These are phyloP conservation scores for Glossophaga mutica DNA, from an alignment of 2,797 vertebrate species.

Conservation along the genomic window DNA sequence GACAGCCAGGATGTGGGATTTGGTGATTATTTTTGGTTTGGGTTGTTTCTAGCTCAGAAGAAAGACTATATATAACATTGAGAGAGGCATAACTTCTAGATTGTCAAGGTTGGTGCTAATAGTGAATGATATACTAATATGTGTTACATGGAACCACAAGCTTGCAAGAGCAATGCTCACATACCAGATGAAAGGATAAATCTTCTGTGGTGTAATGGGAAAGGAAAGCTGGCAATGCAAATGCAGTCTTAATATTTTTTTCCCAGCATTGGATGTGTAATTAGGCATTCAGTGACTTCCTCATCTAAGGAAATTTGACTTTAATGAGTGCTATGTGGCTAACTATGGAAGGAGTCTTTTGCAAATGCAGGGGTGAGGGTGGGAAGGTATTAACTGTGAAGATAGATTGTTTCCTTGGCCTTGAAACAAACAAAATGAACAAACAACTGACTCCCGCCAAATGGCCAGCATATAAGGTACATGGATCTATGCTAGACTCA, in stretches of 20 bases:
- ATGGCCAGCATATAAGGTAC: neutral
- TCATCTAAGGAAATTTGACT: conserved; percentile 64
- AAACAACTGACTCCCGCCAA: neutral
- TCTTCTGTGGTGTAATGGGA: conserved; percentile 56
- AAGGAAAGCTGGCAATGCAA: conserved; percentile 40
- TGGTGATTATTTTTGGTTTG: conserved; percentile 77
- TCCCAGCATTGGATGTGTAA: conserved; percentile 52
- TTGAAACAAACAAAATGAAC: conserved; percentile 49
- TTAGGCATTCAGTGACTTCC: conserved; percentile 58
- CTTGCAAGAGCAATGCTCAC: conserved; percentile 8
- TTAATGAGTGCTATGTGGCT: conserved; percentile 61
- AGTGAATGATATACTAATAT: conserved; percentile 56
- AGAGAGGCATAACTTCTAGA: conserved; percentile 60
- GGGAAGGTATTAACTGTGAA: conserved; percentile 50
- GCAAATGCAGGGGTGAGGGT: conserved; percentile 49
- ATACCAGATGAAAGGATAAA: conserved; percentile 43
- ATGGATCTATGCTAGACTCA: neutral
- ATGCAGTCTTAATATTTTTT: conserved; percentile 33
- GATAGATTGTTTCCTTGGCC: conserved; percentile 41
- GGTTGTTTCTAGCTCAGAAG: conserved; percentile 71
- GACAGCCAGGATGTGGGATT: conserved; percentile 73
- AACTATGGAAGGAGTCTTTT: conserved; percentile 54
- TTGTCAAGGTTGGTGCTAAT: conserved; percentile 53
- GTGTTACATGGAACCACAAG: neutral
- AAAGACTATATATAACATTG: conserved; percentile 61